Evolutionary conservation across 2,797 vertebrate species (phyloP).

Genomic region (Apodemus agrarius): DNA sequence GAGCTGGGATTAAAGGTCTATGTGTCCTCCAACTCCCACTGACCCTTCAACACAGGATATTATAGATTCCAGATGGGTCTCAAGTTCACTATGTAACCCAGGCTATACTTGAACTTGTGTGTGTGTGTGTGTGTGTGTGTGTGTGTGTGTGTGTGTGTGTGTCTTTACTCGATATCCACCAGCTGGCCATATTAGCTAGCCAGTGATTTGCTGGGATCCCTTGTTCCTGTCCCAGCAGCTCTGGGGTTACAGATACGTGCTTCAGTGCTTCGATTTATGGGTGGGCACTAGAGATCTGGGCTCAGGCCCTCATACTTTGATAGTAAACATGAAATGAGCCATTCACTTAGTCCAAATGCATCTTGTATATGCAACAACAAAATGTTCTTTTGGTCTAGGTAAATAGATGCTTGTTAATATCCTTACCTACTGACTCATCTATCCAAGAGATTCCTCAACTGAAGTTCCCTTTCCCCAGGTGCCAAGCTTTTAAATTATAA

Average conservation of each 20-base stretch:
- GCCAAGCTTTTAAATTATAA: neutral
- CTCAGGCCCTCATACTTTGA: neutral
- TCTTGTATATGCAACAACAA: neutral
- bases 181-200: neutral
- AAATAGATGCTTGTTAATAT: neutral
- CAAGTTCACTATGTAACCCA: neutral
- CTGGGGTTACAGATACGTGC: neutral
- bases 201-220: neutral
- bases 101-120: neutral
- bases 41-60: neutral
- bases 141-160: neutral
- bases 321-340: neutral
- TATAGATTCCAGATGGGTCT: neutral
- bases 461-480: neutral
- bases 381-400: neutral
- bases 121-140: neutral
- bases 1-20: neutral
- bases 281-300: neutral
- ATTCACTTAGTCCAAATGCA: neutral
- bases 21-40: too few species aligned
- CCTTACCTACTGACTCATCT: neutral
- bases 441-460: neutral
- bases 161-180: too few species aligned
- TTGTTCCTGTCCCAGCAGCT: too few species aligned
- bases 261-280: neutral